Percentiles rank a stretch among this genome's conserved stretches.
These are phyloP conservation scores for Berghia stephanieae DNA, from an alignment of 1,140 invertebrate species.

Conservation along the genomic window DNA sequence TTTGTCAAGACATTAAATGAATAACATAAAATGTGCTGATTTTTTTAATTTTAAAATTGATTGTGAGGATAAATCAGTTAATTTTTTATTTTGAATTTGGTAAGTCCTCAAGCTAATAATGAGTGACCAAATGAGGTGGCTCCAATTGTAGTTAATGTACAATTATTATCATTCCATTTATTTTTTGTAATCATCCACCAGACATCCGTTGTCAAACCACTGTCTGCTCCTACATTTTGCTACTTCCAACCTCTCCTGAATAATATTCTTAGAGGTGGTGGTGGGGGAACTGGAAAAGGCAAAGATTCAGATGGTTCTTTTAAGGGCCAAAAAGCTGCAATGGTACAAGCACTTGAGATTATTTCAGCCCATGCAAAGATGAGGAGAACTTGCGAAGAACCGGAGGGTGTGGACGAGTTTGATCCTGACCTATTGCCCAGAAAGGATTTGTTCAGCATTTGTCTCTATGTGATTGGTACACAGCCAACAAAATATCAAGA, in stretches of 20 bases:
- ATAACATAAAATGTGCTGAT: too few relatives aligned
- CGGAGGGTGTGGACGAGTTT: constrained; percentile 42
- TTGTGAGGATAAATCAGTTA: too few relatives aligned
- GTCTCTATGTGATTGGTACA: constrained; percentile 82
- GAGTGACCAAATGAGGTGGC: too few relatives aligned
- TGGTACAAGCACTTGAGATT: constrained; percentile 70
- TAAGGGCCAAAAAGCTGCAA: constrained; percentile 23
- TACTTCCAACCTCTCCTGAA: constrained; percentile 84
- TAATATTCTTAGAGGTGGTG: constrained; percentile 55
- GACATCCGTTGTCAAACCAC: too few relatives aligned
- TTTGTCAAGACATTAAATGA: too few relatives aligned
- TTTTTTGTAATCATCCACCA: too few relatives aligned
- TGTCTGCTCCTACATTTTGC: constrained; percentile 80
- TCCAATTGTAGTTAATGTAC: too few relatives aligned
- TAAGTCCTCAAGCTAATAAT: too few relatives aligned
- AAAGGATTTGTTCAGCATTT: constrained; percentile 80
- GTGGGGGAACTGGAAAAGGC: too few relatives aligned
- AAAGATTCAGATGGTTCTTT: constrained; percentile 18
- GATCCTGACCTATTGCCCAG: constrained; percentile 82
- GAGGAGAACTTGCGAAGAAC: constrained; percentile 62
- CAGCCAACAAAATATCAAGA: constrained; percentile 78
- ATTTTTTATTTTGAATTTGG: too few relatives aligned
- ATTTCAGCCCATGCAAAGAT: constrained; percentile 78
- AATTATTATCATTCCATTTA: too few relatives aligned
- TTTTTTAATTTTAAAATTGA: too few relatives aligned